Base-by-base conservation (phyloP, 2,797 vertebrate species). In the Podarcis lilfordi region DNA sequence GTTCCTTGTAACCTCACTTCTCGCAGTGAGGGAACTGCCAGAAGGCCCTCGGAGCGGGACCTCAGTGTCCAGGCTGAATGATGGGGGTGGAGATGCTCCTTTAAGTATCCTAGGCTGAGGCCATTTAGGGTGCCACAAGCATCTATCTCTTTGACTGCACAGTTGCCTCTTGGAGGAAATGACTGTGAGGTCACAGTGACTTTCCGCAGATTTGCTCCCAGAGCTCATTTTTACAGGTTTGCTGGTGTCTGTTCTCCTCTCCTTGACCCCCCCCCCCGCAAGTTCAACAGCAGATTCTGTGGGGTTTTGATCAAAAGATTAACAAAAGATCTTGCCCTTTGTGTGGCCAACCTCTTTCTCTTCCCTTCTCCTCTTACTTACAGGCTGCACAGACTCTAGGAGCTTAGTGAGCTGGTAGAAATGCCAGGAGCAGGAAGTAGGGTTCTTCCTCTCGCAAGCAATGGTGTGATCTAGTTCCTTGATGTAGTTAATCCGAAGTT, bases 381-480 rank as follows among this genome's bases (percentile, higher is more conserved):
- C 99, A 94, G 98, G 98, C 92, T 99, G 99, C 91, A 99, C 98
- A 0, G 99, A 98, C 94, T 99, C 99, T 97, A 99, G 97, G 94
- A 99, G 97, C 78, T 98, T 98, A 85, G 99, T 99, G 93, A 99
- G 98, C 89, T 99, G 98, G 95, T 98, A 98, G 96, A 99, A 99
- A 80, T 98, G 97, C 90, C 98, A 97, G 88, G 98, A 97, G 93
- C 97, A 97, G 91, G 97, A 97, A 74, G 97, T 96, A 94, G 97
- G 98, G 91, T 96, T 96, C 86, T 97, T 97, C 96, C 98, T 98
- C 91, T 97, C 98, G 95, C 97, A 98, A 93, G 97, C 98, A 50
- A 98, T 98, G 95, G 99, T 97, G 23, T 98, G 98, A 95, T 98
- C 97, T 0, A 99, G 98, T 94, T 99, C 99, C 81, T 98, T 99